Conservation (phyloP, 2,797 vertebrate genomes). For the Enteromius afrohamiltoni region DNA sequence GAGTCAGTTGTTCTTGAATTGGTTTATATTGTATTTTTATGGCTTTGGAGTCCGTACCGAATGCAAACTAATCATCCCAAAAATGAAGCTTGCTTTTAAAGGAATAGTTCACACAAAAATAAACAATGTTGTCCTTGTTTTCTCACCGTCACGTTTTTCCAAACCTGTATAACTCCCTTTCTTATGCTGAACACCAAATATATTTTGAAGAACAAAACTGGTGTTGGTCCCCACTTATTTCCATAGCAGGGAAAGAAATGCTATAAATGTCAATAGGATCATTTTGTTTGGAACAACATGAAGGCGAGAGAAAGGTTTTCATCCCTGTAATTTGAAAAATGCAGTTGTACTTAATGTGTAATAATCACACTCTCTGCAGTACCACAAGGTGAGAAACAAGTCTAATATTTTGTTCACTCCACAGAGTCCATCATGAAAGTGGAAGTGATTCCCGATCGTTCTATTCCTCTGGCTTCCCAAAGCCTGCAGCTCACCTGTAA, state of each 20-base stretch:
- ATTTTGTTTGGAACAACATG: background rate
- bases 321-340: background rate
- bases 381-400: background rate
- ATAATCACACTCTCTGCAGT: background rate
- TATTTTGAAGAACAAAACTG: too few species aligned
- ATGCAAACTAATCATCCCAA: background rate
- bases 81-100: background rate
- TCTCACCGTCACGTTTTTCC: too few species aligned
- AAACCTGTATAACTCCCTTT: too few species aligned
- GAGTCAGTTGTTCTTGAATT: background rate
- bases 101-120: too few species aligned
- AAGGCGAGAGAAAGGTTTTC: too few species aligned
- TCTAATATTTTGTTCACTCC: constrained; percentile 40
- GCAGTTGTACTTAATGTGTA: background rate
- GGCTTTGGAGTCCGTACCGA: background rate
- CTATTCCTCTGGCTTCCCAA: constrained; percentile 60
- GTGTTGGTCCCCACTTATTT: too few species aligned
- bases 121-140: too few species aligned
- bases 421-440: constrained; percentile 67
- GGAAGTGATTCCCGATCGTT: constrained; percentile 51
- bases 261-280: too few species aligned
- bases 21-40: background rate
- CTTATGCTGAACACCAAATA: too few species aligned
- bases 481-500: constrained; percentile 72
- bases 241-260: too few species aligned